Conservation (phyloP, 1,140 invertebrate genomes). For the Melitaea cinxia region DNA sequence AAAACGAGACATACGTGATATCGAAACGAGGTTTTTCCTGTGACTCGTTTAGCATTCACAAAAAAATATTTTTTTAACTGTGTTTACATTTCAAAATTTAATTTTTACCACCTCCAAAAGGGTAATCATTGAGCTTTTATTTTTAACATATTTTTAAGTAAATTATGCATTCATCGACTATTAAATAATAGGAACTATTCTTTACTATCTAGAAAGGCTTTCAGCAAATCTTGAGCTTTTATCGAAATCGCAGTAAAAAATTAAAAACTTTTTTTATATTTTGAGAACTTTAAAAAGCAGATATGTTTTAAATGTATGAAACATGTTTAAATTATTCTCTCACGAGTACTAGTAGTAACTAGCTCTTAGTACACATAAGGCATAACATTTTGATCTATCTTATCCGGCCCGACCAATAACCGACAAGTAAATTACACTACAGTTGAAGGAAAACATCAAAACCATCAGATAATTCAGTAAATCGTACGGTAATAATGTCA, state of each 20-base stretch:
- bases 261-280: no score
- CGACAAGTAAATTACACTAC: constrained; percentile 26
- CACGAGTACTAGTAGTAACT: not conserved
- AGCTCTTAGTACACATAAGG: not conserved
- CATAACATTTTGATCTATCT: not conserved
- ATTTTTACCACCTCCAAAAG: not conserved
- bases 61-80: not conserved
- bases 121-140: not conserved
- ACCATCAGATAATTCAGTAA: constrained; percentile 24
- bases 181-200: no score
- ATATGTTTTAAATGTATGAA: not conserved
- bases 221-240: no score
- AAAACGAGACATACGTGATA: constrained; percentile 8
- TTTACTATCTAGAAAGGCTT: no score
- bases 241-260: no score
- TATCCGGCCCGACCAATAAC: constrained; percentile 1
- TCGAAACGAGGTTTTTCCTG: constrained; percentile 2
- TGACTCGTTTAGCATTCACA: not conserved
- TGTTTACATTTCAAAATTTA: not conserved
- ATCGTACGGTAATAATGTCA: constrained; percentile 13
- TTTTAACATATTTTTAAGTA: no score
- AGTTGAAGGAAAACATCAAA: constrained; percentile 22
- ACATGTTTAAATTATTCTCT: not conserved
- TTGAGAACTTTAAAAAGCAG: no score
- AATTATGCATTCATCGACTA: no score